phyloP scores from a whole-genome alignment of 2,888 invertebrate genomes.

The Ophion ellenae region DNA sequence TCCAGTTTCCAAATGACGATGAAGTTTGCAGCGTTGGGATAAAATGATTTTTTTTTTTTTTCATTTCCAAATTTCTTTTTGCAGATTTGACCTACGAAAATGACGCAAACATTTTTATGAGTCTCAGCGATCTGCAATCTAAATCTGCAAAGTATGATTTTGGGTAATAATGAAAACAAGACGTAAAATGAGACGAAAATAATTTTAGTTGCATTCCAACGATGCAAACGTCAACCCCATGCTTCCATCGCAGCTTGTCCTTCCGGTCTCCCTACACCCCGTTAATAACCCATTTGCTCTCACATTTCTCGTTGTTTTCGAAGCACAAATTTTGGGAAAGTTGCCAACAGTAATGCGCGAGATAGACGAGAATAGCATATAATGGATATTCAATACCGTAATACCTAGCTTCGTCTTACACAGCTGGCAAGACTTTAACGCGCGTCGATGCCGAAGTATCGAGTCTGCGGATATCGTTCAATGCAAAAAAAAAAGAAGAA shows the following conservation, averaged over 20 bases:
- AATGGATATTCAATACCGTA: conserved; percentile 19
- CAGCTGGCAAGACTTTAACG: not conserved
- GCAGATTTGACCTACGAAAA: too few relatives aligned
- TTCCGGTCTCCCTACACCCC: conserved; percentile 15
- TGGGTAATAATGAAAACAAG: too few relatives aligned
- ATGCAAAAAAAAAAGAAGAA: not conserved
- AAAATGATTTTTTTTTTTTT: too few relatives aligned
- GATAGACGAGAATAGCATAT: conserved; percentile 35
- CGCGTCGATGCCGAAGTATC: not conserved
- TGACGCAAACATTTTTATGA: too few relatives aligned
- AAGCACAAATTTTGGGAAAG: conserved; percentile 36
- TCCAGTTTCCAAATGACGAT: too few relatives aligned
- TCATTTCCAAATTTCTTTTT: too few relatives aligned
- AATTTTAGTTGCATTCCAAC: too few relatives aligned
- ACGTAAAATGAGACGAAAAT: too few relatives aligned
- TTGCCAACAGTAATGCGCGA: conserved; percentile 39
- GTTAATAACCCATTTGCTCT: conserved; percentile 56
- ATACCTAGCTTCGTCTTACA: conserved; percentile 6
- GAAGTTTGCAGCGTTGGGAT: too few relatives aligned
- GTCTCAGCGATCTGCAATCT: too few relatives aligned
- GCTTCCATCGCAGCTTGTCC: conserved; percentile 27
- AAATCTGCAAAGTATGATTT: too few relatives aligned
- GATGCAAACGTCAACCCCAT: not conserved
- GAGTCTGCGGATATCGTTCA: not conserved
- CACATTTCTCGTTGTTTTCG: conserved; percentile 48